Evolutionary conservation across 1,140 invertebrate genomes (phyloP).

Genomic region (Venustaconcha ellipsiformis): DNA sequence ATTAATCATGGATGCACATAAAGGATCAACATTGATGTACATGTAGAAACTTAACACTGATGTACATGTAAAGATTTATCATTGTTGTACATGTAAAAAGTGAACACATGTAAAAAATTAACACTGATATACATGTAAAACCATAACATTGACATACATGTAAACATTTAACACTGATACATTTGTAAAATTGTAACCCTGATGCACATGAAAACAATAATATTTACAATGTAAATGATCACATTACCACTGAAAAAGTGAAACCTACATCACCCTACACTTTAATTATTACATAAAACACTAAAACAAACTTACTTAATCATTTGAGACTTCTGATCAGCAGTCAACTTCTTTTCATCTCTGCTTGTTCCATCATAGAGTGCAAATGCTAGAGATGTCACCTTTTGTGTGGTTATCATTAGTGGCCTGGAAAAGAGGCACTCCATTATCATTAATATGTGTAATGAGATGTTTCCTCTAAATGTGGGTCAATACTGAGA

Average conservation of each 20-base stretch:
- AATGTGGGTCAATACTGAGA: neutral
- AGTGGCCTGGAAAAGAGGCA: constrained; percentile 78
- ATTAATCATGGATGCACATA: neutral
- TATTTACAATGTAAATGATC: too few species aligned
- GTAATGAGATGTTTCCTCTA: neutral
- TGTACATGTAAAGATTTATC: too few species aligned
- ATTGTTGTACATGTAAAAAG: too few species aligned
- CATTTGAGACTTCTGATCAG: constrained; percentile 78
- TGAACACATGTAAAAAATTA: too few species aligned
- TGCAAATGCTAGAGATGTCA: constrained; percentile 91
- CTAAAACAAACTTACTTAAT: constrained; percentile 72
- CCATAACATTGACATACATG: neutral
- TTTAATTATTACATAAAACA: neutral
- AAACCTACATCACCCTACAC: too few species aligned
- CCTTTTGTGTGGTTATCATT: constrained; percentile 98
- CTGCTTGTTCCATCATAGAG: constrained; percentile 84
- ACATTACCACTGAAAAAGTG: too few species aligned
- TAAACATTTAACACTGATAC: neutral
- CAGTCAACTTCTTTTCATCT: constrained; percentile 76
- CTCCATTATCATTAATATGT: neutral
- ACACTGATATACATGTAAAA: too few species aligned
- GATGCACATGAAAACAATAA: too few species aligned
- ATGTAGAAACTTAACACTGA: neutral
- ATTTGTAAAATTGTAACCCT: neutral
- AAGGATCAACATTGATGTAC: neutral